Evolutionary conservation across 2,888 invertebrate genomes (phyloP).

Genomic region (Hypsopygia costalis): DNA sequence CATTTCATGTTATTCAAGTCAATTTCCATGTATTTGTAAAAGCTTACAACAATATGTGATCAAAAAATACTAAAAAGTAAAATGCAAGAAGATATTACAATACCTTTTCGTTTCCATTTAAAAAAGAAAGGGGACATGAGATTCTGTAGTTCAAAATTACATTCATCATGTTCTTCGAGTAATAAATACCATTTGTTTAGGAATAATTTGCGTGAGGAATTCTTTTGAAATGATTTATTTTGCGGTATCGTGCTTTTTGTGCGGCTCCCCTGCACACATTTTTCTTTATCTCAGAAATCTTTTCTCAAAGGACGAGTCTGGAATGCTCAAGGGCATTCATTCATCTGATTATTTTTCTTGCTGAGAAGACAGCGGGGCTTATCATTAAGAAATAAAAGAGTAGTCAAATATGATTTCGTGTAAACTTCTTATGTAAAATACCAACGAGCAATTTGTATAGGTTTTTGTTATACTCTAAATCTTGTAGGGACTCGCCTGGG

Average conservation of each 20-base stretch:
- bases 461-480: constrained; percentile 34
- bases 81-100: too few species aligned
- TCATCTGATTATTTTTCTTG: constrained; percentile 62
- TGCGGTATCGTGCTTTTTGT: constrained; percentile 44
- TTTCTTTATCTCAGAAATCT: constrained; percentile 62
- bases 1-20: too few species aligned
- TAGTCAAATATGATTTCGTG: constrained; percentile 19
- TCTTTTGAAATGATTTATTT: constrained; percentile 53
- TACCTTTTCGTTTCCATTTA: background rate
- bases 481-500: constrained; percentile 41
- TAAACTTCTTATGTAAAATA: constrained; percentile 1
- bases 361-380: constrained; percentile 48
- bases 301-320: constrained; percentile 58
- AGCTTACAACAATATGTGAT: too few species aligned
- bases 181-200: constrained; percentile 13
- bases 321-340: constrained; percentile 62
- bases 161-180: constrained; percentile 4
- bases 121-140: too few species aligned
- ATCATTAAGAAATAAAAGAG: constrained; percentile 46
- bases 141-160: background rate
- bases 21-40: too few species aligned
- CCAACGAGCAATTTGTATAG: constrained; percentile 16
- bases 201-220: constrained; percentile 45
- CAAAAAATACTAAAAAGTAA: too few species aligned
- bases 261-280: constrained; percentile 42